phyloP scores from a whole-genome alignment of 2,888 invertebrate species.

The Ectemnius lituratus region DNA sequence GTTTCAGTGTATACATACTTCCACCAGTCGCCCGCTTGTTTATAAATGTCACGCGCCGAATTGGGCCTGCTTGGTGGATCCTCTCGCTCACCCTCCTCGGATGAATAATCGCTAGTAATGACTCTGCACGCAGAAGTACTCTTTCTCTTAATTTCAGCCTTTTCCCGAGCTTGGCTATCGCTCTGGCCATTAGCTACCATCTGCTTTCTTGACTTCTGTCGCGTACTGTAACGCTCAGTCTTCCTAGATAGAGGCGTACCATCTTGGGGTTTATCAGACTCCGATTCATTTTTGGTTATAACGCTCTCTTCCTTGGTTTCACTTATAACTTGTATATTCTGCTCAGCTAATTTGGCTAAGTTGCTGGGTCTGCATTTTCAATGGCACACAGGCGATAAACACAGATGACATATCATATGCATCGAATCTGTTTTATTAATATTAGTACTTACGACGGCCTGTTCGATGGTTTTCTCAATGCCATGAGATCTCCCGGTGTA shows the following conservation, averaged over 20 bases:
- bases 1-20: constrained; percentile 82
- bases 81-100: constrained; percentile 80
- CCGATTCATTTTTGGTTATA: background rate
- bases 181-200: constrained; percentile 68
- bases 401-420: background rate
- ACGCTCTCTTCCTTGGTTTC: background rate
- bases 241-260: constrained; percentile 51
- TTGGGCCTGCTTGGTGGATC: constrained; percentile 79
- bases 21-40: constrained; percentile 90
- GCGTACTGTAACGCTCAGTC: constrained; percentile 53
- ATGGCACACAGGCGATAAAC: background rate
- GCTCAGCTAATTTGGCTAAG: background rate
- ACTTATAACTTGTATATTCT: background rate
- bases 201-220: constrained; percentile 65
- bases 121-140: constrained; percentile 67
- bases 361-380: background rate
- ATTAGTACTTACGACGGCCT: constrained; percentile 62
- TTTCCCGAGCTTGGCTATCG: constrained; percentile 63
- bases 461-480: constrained; percentile 66
- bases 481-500: constrained; percentile 70
- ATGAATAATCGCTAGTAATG: constrained; percentile 82
- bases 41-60: constrained; percentile 86
- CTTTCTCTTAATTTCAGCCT: constrained; percentile 76
- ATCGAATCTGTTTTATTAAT: background rate
- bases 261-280: background rate